Conservation (phyloP, 1,140 invertebrate species). For the Dendrolimus kikuchii region DNA sequence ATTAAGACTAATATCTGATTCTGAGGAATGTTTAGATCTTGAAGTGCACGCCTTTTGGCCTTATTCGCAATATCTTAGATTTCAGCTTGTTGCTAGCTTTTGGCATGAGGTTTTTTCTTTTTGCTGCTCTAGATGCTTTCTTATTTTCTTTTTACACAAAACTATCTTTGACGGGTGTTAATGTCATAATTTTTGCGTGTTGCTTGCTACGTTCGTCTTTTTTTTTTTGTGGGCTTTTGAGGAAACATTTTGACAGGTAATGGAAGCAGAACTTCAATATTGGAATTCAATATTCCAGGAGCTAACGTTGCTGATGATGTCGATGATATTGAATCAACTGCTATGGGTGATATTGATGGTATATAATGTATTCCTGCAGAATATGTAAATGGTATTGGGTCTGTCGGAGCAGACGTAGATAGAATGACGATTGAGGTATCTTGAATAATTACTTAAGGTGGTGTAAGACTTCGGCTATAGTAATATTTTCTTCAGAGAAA, state of each 20-base stretch:
- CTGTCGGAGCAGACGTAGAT: slow-evolving; percentile 10
- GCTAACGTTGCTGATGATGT: slow-evolving; percentile 1
- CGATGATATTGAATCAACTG: not conserved
- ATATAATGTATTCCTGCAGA: not conserved
- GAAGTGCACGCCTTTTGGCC: slow-evolving; percentile 7
- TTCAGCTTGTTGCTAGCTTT: no score
- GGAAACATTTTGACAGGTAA: not conserved
- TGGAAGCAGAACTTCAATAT: slow-evolving; percentile 1
- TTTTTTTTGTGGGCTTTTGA: slow-evolving; percentile 2
- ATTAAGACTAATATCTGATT: slow-evolving; percentile 12
- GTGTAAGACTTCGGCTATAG: slow-evolving; percentile 11
- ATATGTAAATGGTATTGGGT: slow-evolving; percentile 5
- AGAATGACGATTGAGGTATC: slow-evolving; percentile 10
- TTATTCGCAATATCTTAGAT: not conserved
- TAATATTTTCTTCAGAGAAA: slow-evolving; percentile 17
- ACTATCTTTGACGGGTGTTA: not conserved
- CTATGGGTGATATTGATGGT: slow-evolving; percentile 1
- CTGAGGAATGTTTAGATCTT: slow-evolving; percentile 4
- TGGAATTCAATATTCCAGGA: slow-evolving; percentile 2
- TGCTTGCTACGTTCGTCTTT: not conserved
- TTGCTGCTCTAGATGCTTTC: no score
- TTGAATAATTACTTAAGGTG: slow-evolving; percentile 10
- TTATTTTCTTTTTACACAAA: no score
- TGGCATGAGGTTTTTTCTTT: no score
- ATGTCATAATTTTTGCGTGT: slow-evolving; percentile 3